Percentiles rank a stretch among this genome's conserved stretches.
phyloP scores from a whole-genome alignment of 2,797 vertebrate species.

The Gallinago nigripennis region DNA sequence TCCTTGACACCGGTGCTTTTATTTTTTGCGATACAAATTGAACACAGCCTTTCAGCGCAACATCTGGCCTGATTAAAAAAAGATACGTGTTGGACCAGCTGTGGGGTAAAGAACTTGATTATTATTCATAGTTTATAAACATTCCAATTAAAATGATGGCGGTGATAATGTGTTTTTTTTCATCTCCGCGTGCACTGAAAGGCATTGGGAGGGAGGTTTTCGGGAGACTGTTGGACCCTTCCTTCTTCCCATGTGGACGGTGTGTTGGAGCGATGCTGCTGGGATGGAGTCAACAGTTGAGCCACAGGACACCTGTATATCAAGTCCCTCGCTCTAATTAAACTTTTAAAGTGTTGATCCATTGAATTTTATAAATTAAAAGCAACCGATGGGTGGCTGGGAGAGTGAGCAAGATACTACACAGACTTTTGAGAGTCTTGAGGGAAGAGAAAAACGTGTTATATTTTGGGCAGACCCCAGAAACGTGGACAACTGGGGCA shows the following conservation, averaged over 20 bases:
- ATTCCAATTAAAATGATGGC: not conserved
- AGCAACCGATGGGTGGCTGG: not conserved
- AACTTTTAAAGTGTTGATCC: not conserved
- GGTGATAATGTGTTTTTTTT: not conserved
- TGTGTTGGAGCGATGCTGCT: not conserved
- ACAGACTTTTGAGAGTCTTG: not conserved
- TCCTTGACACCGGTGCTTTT: not conserved
- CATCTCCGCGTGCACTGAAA: not conserved
- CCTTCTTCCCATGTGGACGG: not conserved
- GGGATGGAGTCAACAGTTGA: not conserved
- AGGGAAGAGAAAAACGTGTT: not conserved
- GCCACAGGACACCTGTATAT: not conserved
- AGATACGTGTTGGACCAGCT: rapidly evolving
- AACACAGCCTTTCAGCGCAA: not conserved
- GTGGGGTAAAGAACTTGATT: not conserved
- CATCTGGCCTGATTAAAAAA: not conserved
- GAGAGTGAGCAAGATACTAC: not conserved
- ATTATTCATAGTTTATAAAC: not conserved
- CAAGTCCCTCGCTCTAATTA: not conserved
- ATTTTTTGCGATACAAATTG: not conserved
- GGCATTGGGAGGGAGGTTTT: not conserved
- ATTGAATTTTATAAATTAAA: not conserved
- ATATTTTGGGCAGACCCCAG: not conserved
- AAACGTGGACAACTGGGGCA: not conserved
- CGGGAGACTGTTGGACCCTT: not conserved